These are phyloP conservation scores for Nycticebus coucang DNA, from an alignment of 2,113 vertebrate genomes.

Conservation along the genomic window DNA sequence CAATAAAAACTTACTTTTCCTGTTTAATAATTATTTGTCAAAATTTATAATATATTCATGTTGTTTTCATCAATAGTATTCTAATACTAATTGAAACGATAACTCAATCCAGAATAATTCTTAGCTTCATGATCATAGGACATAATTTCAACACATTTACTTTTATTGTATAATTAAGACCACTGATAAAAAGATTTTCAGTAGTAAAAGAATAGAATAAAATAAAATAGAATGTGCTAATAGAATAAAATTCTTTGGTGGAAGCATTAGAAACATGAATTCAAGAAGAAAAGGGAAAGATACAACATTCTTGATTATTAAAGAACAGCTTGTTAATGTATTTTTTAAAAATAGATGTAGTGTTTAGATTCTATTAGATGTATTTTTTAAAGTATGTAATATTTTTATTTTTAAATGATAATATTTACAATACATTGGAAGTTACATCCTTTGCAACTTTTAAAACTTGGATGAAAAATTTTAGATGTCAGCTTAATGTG, in stretches of 20 bases:
- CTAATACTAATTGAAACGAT: conserved; percentile 21
- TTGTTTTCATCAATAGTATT: conserved; percentile 9
- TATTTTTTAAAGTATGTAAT: conserved; percentile 22
- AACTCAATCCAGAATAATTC: conserved; percentile 19
- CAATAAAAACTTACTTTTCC: conserved; percentile 21
- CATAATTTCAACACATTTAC: conserved; percentile 23
- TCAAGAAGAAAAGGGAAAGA: conserved; percentile 30
- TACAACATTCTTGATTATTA: conserved; percentile 12
- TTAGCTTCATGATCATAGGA: neutral
- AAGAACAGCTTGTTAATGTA: conserved; percentile 29
- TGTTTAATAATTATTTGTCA: conserved; percentile 21
- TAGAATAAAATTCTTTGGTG: conserved; percentile 26
- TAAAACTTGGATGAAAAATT: conserved; percentile 51
- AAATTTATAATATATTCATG: conserved; percentile 6
- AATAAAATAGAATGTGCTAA: no score
- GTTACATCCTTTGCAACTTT: conserved; percentile 49
- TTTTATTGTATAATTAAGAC: conserved; percentile 38
- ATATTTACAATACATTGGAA: neutral
- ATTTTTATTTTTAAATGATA: conserved; percentile 53
- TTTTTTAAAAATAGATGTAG: neutral
- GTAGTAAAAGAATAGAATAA: conserved; percentile 18
- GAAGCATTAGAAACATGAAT: conserved; percentile 10
- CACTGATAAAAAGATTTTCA: conserved; percentile 40
- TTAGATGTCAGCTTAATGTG: conserved; percentile 35
- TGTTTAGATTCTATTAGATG: conserved; percentile 23